A percentile compares a stretch with the other conserved stretches of the same genome.
phyloP scores from a whole-genome alignment of 2,113 vertebrate species.

The Bubalus kerabau region DNA sequence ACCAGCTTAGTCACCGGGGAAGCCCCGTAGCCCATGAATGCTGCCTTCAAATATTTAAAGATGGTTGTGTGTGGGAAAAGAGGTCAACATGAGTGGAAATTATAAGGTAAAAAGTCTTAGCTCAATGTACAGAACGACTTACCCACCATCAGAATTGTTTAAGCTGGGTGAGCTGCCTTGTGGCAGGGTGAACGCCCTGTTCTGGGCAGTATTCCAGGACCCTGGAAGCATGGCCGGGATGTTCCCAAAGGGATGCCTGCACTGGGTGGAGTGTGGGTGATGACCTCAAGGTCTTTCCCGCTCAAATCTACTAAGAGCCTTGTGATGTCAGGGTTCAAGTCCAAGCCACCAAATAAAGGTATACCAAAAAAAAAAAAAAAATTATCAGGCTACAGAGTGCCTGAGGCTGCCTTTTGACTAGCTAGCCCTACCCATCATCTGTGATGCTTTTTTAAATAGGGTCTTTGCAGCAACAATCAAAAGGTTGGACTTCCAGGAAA shows the following conservation, averaged over 20 bases:
- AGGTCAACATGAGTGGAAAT: neutral
- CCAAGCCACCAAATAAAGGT: neutral
- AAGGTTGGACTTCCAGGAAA: conserved; percentile 52
- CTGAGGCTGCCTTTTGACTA: neutral
- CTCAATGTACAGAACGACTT: neutral
- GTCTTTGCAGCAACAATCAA: conserved; percentile 14
- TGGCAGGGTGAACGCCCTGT: conserved; percentile 39
- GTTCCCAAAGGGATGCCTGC: conserved; percentile 45
- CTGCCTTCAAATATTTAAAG: neutral
- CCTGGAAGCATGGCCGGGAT: neutral
- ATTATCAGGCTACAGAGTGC: neutral
- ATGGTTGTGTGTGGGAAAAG: neutral
- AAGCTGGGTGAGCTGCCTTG: neutral
- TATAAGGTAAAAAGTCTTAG: neutral
- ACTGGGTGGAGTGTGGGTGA: conserved; percentile 27
- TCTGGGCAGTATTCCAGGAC: conserved; percentile 41
- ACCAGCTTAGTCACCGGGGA: neutral
- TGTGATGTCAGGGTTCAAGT: conserved; percentile 13
- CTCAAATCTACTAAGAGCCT: neutral
- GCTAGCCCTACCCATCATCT: neutral
- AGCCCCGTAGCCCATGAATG: neutral
- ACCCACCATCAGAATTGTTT: neutral
- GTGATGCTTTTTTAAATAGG: conserved; percentile 35
- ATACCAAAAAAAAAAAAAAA: neutral
- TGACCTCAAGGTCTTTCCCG: conserved; percentile 38